A percentile compares a stretch with the other conserved stretches of the same genome.
phyloP scores from a whole-genome alignment of 2,888 invertebrate genomes.

The Dryococelus australis region DNA sequence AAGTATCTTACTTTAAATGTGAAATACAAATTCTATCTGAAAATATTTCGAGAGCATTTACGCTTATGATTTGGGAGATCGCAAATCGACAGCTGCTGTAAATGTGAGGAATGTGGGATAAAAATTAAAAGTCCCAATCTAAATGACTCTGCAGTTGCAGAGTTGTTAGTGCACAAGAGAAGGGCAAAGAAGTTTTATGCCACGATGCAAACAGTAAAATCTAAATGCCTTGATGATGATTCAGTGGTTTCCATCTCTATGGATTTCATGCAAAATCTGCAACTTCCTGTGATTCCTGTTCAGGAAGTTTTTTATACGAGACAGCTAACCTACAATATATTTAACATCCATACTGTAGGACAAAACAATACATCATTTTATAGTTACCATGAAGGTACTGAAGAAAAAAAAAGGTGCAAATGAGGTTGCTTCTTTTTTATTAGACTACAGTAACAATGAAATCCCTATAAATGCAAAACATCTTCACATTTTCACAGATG shows the following conservation, averaged over 20 bases:
- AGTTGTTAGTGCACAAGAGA: too few relatives aligned
- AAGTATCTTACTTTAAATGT: not conserved
- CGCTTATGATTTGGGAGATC: not conserved
- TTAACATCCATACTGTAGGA: constrained; percentile 6
- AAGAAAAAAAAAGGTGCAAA: not conserved
- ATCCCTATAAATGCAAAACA: too few relatives aligned
- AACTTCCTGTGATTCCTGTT: not conserved
- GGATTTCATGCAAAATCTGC: too few relatives aligned
- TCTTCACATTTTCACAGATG: not conserved
- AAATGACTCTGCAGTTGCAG: not conserved
- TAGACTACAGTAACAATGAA: not conserved
- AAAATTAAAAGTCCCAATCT: not conserved
- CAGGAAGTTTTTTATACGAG: not conserved
- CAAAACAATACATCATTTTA: not conserved
- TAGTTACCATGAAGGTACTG: not conserved
- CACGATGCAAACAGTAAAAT: too few relatives aligned
- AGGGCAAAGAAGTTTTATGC: too few relatives aligned
- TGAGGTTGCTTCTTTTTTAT: not conserved
- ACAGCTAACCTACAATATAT: constrained; percentile 17
- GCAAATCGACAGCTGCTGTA: not conserved
- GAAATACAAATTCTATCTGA: not conserved
- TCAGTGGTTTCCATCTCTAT: too few relatives aligned
- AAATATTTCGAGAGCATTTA: not conserved
- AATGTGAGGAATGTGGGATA: not conserved
- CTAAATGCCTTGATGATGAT: too few relatives aligned